These are phyloP conservation scores for Ctenosaura bakeri DNA, from an alignment of 2,797 vertebrate species.

Conservation along the genomic window DNA sequence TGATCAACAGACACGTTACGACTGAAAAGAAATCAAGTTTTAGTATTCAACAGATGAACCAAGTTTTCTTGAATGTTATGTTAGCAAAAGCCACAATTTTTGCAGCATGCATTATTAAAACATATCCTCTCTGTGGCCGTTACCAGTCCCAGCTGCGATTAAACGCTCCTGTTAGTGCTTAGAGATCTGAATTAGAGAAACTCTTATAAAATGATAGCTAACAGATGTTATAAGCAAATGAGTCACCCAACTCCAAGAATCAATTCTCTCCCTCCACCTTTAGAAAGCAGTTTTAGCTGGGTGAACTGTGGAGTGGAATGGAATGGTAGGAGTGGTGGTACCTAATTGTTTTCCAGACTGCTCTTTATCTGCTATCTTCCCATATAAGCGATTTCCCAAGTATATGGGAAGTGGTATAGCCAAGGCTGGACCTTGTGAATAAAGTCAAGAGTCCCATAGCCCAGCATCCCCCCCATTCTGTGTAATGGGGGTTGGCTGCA, in stretches of 20 bases:
- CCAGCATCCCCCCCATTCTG: neutral
- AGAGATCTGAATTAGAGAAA: slow-evolving; percentile 3
- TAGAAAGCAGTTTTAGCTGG: neutral
- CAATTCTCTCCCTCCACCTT: too few species aligned
- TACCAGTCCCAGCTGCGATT: neutral
- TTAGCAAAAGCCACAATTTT: slow-evolving; percentile 35
- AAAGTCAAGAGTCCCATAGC: neutral
- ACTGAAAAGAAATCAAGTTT: slow-evolving; percentile 83
- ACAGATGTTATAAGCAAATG: neutral
- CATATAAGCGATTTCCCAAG: neutral
- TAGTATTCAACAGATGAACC: slow-evolving; percentile 8
- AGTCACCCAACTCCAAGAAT: neutral
- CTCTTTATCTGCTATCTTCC: neutral
- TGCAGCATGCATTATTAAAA: slow-evolving; percentile 25
- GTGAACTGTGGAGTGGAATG: neutral
- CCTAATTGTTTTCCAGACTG: neutral
- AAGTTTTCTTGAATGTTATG: rapidly evolving
- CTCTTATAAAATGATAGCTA: neutral
- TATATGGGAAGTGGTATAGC: neutral
- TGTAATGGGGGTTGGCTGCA: neutral
- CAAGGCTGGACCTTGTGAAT: neutral
- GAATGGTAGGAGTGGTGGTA: neutral
- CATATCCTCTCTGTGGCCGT: neutral
- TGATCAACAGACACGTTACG: slow-evolving; percentile 94
- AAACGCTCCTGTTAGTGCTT: neutral